Conservation (phyloP, 30 jellyfish, hydroid and myxozoan genomes). For the Hydra vulgaris region DNA sequence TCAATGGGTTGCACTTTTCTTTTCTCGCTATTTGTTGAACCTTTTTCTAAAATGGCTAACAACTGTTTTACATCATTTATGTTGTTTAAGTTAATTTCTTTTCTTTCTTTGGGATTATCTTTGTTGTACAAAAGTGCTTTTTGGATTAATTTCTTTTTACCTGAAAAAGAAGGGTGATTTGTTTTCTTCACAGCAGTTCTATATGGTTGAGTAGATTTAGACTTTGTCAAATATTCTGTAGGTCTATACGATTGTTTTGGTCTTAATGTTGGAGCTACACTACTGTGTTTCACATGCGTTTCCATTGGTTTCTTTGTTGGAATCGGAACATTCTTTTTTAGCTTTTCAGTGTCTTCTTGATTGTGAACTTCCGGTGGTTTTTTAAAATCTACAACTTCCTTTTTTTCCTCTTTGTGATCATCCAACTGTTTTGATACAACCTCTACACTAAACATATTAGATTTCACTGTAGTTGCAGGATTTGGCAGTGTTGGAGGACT, state of each 20-base stretch:
- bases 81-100: not conserved
- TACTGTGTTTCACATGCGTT: not conserved
- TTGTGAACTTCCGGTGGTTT: not conserved
- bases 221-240: not conserved
- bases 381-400: not conserved
- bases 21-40: slow-evolving; percentile 24
- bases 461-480: not conserved
- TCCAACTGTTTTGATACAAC: slow-evolving; percentile 17
- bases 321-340: not conserved
- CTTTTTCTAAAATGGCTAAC: not conserved
- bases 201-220: not conserved
- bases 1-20: slow-evolving; percentile 6
- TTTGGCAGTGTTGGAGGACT: not conserved
- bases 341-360: not conserved
- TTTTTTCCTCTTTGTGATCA: not conserved
- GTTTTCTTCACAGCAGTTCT: not conserved
- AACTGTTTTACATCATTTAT: not conserved
- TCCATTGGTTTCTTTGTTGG: not conserved
- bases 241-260: not conserved
- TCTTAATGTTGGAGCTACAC: not conserved
- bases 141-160: not conserved
- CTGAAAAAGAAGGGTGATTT: not conserved
- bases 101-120: not conserved
- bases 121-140: not conserved
- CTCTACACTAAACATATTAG: slow-evolving; percentile 9